phyloP scores from a whole-genome alignment of 2,113 vertebrate species.

The Coptodon rendalli region DNA sequence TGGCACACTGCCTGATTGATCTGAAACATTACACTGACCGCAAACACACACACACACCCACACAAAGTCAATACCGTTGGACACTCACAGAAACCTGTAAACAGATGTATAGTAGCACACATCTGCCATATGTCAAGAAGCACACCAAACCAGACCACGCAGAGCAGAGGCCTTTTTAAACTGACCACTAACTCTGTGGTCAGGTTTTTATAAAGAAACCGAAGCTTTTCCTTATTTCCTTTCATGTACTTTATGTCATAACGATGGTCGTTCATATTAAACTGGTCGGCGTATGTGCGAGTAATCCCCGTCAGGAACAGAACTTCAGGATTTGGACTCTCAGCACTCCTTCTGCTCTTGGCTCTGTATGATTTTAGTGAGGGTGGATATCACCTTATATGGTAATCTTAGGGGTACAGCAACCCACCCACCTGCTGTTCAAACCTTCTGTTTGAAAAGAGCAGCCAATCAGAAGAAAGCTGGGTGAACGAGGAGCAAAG shows the following conservation, averaged over 20 bases:
- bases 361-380: neutral
- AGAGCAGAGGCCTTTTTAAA: neutral
- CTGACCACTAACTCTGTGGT: neutral
- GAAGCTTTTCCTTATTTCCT: neutral
- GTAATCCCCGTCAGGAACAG: neutral
- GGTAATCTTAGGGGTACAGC: neutral
- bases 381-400: neutral
- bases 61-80: neutral
- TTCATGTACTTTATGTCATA: neutral
- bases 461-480: neutral
- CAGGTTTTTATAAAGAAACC: neutral
- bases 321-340: neutral
- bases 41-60: neutral
- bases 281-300: neutral
- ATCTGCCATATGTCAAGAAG: neutral
- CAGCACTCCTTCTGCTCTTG: neutral
- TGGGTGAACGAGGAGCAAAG: neutral
- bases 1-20: constrained; percentile 44
- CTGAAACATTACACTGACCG: constrained; percentile 22
- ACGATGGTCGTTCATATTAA: neutral
- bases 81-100: neutral
- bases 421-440: neutral
- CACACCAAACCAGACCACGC: neutral
- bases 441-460: neutral
- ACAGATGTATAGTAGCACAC: neutral